A percentile compares a stretch with the other conserved stretches of the same genome.
These are phyloP conservation scores for Diachasmimorpha longicaudata DNA, from an alignment of 1,140 invertebrate genomes.

Conservation along the genomic window DNA sequence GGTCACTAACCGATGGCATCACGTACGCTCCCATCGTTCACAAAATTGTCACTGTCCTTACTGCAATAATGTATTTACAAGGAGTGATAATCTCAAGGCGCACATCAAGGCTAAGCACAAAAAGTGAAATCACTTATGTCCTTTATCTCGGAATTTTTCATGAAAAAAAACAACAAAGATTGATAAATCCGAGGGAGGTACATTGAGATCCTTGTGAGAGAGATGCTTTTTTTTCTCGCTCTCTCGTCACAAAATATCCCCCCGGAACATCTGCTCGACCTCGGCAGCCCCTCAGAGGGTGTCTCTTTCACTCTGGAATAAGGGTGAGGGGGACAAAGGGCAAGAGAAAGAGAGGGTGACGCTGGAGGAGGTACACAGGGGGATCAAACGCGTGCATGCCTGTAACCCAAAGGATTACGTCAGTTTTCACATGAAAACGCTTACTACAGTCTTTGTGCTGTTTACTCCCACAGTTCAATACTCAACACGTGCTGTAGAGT, in stretches of 20 bases:
- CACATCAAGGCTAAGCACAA: conserved; percentile 63
- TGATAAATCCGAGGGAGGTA: not conserved
- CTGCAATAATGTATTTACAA: conserved; percentile 71
- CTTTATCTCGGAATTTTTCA: not conserved
- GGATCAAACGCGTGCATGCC: conserved; percentile 21
- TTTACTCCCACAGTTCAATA: not conserved
- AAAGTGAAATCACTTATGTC: not conserved
- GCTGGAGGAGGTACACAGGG: not conserved
- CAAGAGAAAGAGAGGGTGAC: not conserved
- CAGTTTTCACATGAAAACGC: not conserved
- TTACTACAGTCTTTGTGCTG: not conserved
- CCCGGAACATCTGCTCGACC: conserved; percentile 2
- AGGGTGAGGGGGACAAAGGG: not conserved
- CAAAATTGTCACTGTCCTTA: conserved; percentile 73
- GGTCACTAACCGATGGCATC: conserved; percentile 76
- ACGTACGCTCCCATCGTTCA: conserved; percentile 73
- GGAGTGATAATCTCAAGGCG: conserved; percentile 74
- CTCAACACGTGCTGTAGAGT: not conserved
- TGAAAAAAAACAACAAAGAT: not conserved
- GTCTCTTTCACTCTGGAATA: not conserved
- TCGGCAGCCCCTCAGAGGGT: not conserved
- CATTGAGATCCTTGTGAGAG: not conserved
- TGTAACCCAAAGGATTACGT: conserved; percentile 20
- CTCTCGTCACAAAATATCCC: not conserved
- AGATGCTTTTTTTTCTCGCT: not conserved